phyloP scores from a whole-genome alignment of 2,888 invertebrate species.

The Labia minor region DNA sequence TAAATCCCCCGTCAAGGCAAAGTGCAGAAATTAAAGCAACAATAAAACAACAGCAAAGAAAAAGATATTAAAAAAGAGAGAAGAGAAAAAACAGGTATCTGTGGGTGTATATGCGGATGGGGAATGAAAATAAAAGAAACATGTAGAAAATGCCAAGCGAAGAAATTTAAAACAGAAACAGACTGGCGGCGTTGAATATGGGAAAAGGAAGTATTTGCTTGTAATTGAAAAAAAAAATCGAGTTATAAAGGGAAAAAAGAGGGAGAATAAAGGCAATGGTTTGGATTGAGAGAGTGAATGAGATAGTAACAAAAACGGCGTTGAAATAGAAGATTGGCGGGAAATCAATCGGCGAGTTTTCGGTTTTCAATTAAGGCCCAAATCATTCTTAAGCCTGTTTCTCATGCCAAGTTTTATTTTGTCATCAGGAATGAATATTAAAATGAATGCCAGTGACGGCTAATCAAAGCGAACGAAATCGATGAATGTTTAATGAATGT shows the following conservation, averaged over 20 bases:
- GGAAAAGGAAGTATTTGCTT: not conserved
- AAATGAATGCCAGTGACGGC: not conserved
- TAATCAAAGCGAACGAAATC: no score
- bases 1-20: not conserved
- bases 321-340: not conserved
- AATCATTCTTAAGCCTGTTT: not conserved
- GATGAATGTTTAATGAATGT: no score
- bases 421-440: not conserved
- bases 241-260: not conserved
- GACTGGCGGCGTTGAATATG: not conserved
- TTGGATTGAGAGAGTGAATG: not conserved
- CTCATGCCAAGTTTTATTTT: not conserved
- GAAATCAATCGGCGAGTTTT: slow-evolving; percentile 8
- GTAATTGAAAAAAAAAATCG: slow-evolving; percentile 13
- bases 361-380: not conserved
- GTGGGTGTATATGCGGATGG: not conserved
- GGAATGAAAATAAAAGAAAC: slow-evolving; percentile 8
- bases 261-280: not conserved
- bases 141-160: not conserved
- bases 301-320: not conserved
- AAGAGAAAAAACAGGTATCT: not conserved
- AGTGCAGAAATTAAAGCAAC: not conserved
- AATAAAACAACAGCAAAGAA: not conserved
- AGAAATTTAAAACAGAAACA: slow-evolving; percentile 4
- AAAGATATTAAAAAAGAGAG: not conserved